Percentiles rank a stretch among this genome's conserved stretches.
Conservation (phyloP, 2,888 invertebrate genomes). For the Agrotis puta region DNA sequence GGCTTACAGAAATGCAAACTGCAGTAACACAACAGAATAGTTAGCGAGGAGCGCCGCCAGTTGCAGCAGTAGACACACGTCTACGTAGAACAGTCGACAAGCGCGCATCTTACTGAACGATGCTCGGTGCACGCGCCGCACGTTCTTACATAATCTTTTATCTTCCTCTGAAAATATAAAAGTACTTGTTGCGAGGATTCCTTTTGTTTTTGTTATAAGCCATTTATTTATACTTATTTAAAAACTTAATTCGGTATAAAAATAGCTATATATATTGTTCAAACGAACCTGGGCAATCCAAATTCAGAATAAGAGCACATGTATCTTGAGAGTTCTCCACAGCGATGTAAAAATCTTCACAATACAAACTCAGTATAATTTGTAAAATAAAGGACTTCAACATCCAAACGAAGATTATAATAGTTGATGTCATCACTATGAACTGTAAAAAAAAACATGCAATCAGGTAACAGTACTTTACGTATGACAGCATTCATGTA, state of each 20-base stretch:
- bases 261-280: too few relatives aligned
- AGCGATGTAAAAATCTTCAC: background rate
- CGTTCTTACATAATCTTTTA: constrained; percentile 1
- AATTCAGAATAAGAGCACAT: constrained; percentile 1
- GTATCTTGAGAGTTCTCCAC: background rate
- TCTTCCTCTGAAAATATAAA: constrained; percentile 2
- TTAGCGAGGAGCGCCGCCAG: background rate
- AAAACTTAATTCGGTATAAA: background rate
- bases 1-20: constrained; percentile 21
- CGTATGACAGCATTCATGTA: too few relatives aligned
- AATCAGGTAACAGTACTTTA: too few relatives aligned
- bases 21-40: constrained; percentile 14
- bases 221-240: too few relatives aligned
- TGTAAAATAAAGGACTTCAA: background rate
- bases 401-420: background rate
- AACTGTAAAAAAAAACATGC: background rate
- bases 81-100: constrained; percentile 7
- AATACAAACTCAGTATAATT: background rate
- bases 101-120: constrained; percentile 15
- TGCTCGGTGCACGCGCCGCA: constrained; percentile 1
- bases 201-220: too few relatives aligned
- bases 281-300: constrained; percentile 1
- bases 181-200: background rate
- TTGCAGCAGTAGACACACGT: too few relatives aligned
- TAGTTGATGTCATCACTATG: background rate